Evolutionary conservation across 2,113 vertebrate genomes (phyloP).

Genomic region (Brachyhypopomus occidentalis): DNA sequence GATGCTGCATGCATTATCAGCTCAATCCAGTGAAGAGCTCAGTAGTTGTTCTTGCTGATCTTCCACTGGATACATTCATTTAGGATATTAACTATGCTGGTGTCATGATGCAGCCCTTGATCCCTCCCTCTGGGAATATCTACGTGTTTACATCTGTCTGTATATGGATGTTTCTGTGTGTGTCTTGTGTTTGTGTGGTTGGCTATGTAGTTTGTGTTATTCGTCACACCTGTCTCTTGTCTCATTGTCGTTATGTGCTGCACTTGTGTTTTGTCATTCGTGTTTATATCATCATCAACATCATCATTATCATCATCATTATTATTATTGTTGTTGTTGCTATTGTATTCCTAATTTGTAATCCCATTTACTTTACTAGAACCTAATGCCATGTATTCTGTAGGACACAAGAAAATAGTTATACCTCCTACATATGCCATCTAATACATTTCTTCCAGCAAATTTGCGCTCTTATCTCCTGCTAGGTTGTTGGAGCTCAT

Average conservation of each 20-base stretch:
- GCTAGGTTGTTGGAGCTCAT: not conserved
- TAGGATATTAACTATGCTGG: not conserved
- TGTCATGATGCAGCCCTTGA: too few relatives aligned
- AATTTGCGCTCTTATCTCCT: slow-evolving; percentile 34
- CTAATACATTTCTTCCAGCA: slow-evolving; percentile 52
- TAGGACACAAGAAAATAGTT: slow-evolving; percentile 43
- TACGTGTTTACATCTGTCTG: too few relatives aligned
- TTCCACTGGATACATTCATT: not conserved
- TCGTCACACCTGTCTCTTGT: too few relatives aligned
- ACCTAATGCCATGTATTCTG: not conserved
- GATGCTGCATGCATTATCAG: not conserved
- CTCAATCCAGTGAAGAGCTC: too few relatives aligned
- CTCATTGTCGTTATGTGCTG: too few relatives aligned
- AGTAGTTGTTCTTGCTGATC: not conserved
- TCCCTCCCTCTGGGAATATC: too few relatives aligned
- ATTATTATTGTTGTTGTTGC: not conserved
- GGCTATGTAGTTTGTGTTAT: too few relatives aligned
- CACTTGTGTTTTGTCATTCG: too few relatives aligned
- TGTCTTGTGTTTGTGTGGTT: too few relatives aligned
- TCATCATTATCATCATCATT: not conserved
- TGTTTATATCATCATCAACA: too few relatives aligned
- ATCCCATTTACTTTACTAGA: not conserved
- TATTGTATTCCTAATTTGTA: not conserved
- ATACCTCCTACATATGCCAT: too few relatives aligned
- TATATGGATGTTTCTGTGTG: not conserved